A percentile compares a stretch with the other conserved stretches of the same genome.
Evolutionary conservation across 2,888 invertebrate species (phyloP).

Genomic region (Oligia strigilis): DNA sequence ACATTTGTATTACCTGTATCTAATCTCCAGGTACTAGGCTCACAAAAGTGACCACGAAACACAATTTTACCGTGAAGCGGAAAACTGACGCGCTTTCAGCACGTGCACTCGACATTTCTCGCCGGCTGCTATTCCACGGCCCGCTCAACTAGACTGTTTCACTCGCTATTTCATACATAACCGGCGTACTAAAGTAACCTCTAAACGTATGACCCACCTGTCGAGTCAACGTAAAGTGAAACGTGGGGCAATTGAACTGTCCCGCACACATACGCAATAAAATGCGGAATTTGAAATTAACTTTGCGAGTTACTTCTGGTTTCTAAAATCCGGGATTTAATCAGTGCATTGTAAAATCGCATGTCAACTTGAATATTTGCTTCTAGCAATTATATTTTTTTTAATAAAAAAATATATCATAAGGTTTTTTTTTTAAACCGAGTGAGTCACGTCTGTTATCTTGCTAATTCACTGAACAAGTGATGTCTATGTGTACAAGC

Average conservation of each 20-base stretch:
- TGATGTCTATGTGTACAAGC: no score
- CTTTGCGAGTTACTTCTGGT: neutral
- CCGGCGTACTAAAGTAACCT: conserved; percentile 28
- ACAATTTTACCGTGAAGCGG: neutral
- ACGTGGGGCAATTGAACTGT: conserved; percentile 3
- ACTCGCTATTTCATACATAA: conserved; percentile 48
- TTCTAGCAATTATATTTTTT: neutral
- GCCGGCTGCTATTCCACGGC: conserved; percentile 12
- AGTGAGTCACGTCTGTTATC: neutral
- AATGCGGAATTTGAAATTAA: neutral
- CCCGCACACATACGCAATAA: neutral
- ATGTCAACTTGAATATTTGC: neutral
- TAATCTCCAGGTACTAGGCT: neutral
- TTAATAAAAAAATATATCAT: neutral
- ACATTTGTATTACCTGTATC: neutral
- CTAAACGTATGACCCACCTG: conserved; percentile 58
- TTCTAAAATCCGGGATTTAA: neutral
- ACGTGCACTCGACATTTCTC: conserved; percentile 37
- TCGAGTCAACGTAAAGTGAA: conserved; percentile 34
- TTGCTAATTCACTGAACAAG: neutral
- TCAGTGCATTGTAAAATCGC: neutral
- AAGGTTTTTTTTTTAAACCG: neutral
- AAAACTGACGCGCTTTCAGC: conserved; percentile 27
- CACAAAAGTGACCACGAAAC: conserved; percentile 5
- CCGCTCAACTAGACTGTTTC: conserved; percentile 10